A percentile compares a stretch with the other conserved stretches of the same genome.
Conservation (phyloP, 2,113 vertebrate genomes). For the Psettodes erumei region DNA sequence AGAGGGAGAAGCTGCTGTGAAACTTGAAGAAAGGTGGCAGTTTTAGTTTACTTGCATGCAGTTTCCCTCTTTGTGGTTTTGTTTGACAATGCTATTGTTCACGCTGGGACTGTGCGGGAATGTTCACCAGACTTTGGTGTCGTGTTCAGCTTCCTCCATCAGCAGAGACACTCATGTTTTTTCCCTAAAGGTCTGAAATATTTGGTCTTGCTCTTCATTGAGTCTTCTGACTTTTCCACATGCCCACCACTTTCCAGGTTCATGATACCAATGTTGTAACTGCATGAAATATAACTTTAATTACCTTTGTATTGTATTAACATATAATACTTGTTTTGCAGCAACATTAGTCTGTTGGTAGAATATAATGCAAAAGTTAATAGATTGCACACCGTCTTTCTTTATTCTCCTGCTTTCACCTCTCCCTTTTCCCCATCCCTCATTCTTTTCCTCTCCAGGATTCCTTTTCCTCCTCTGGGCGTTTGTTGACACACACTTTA, state of each 20-base stretch:
- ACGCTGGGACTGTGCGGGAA: constrained; percentile 15
- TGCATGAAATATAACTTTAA: not conserved
- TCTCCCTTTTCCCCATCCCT: not conserved
- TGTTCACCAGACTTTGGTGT: constrained; percentile 37
- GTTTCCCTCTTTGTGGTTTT: constrained; percentile 41
- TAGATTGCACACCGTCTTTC: not conserved
- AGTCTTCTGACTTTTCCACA: not conserved
- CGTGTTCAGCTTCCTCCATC: constrained; percentile 40
- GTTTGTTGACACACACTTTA: not conserved
- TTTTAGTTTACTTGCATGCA: constrained; percentile 11
- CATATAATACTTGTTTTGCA: not conserved
- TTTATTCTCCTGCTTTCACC: not conserved
- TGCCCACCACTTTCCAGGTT: not conserved
- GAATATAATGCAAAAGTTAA: too few species aligned
- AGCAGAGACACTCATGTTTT: not conserved
- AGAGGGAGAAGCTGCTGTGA: not conserved
- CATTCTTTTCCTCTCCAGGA: too few species aligned
- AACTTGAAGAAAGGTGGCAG: not conserved
- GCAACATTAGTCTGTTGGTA: not conserved
- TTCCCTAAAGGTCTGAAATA: not conserved
- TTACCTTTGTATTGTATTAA: not conserved
- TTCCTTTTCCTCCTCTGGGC: not conserved
- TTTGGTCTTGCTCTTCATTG: constrained; percentile 7
- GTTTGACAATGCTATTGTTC: constrained; percentile 37
- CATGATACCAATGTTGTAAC: not conserved